Base-by-base conservation (phyloP, 2,113 vertebrate genomes). In the Lampris megalopsis region DNA sequence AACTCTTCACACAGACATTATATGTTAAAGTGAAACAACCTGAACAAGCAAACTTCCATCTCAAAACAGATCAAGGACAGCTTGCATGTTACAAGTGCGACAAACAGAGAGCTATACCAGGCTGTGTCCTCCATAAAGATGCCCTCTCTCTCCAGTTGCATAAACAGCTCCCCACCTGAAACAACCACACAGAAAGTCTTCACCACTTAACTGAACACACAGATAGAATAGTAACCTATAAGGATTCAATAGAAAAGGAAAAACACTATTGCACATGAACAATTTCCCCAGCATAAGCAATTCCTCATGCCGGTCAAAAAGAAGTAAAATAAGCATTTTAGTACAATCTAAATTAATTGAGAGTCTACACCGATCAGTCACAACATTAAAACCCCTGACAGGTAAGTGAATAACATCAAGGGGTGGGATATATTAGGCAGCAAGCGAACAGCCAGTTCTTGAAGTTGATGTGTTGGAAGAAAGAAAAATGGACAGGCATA, bases 71-170 rank as follows among this genome's bases (percentile, higher is more conserved):
- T n/a, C 9, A 38, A 58, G 54, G 4, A 6, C 56, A 37, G 2
- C 65, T n/a, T 8, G 49, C 11, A 37, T 50, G 49, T 9, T 2
- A 50, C 7, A 5, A 50, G 49, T 36, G 67, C 37, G 35, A 56
- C 10, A 36, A 24, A 4, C 5, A 9, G 41, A 50, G 9, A 6
- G 53, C 89, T 96, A 95, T 93, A 99, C 97, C 97, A 99, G 73
- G 97, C 97, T 9, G 97, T 99, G 90, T 99, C 97, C 90, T 99
- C 97, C 97, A 99, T 98, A 94, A 99, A 98, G 93, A 98, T 98
- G 81, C 97, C 97, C 83, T 98, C 97, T 94, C 97, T 95, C 85
- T 99, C 97, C 91, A 99, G 94, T 93, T 99, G 97, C 97, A 99
- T 99, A 90, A 99, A 99, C 90, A 99, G 94, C 94, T 99, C 97